Conservation (phyloP, 2,888 invertebrate genomes). For the Drosophila eohydei region DNA sequence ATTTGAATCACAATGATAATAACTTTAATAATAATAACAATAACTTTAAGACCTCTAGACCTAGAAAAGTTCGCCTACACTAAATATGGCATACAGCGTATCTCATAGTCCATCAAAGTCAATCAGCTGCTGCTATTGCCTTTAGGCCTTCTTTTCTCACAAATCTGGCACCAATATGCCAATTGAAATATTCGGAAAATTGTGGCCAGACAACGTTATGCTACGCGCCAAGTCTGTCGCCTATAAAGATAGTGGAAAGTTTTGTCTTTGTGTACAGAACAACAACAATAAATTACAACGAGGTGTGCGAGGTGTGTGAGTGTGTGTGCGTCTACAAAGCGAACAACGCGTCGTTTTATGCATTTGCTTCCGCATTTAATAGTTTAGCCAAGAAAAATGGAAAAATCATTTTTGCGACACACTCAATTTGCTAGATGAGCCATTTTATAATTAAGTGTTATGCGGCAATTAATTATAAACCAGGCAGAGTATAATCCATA, state of each 20-base stretch:
- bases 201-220: slow-evolving; percentile 38
- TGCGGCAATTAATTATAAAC: slow-evolving; percentile 31
- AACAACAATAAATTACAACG: slow-evolving; percentile 10
- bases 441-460: slow-evolving; percentile 42
- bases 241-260: slow-evolving; percentile 46
- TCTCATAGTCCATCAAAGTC: background rate
- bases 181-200: slow-evolving; percentile 44
- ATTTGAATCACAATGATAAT: too few species aligned
- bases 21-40: too few species aligned
- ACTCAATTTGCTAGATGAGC: slow-evolving; percentile 50
- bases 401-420: slow-evolving; percentile 34
- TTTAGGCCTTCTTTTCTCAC: slow-evolving; percentile 31
- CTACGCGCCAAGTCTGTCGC: background rate
- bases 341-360: slow-evolving; percentile 27
- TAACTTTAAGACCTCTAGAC: background rate
- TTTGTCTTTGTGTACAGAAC: slow-evolving; percentile 20
- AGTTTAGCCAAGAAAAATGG: slow-evolving; percentile 34
- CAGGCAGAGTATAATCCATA: background rate
- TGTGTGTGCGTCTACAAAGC: slow-evolving; percentile 13
- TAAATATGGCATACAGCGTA: background rate
- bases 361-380: slow-evolving; percentile 52
- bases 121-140: background rate
- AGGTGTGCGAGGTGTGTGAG: slow-evolving; percentile 11
- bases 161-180: slow-evolving; percentile 72
- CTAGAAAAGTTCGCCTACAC: background rate